Conservation (phyloP, 2,888 invertebrate species). For the Agrotis clavis region DNA sequence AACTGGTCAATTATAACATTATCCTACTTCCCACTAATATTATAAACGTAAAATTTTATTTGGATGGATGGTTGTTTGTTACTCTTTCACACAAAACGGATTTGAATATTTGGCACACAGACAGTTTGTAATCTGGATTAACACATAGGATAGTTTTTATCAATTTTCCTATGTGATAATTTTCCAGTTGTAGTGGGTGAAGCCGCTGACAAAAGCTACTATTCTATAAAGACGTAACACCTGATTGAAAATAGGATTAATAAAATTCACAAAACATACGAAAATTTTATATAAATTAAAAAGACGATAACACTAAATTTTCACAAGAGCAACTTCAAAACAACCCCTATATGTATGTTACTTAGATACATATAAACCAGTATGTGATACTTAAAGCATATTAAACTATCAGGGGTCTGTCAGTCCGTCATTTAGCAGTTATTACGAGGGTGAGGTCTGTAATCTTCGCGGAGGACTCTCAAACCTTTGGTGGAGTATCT, state of each 20-base stretch:
- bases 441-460: constrained; percentile 69
- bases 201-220: too few relatives aligned
- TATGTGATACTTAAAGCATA: constrained; percentile 58
- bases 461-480: constrained; percentile 38
- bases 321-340: background rate
- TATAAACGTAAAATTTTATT: too few relatives aligned
- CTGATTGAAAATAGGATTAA: background rate
- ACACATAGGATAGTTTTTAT: too few relatives aligned
- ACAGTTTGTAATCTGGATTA: too few relatives aligned
- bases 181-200: too few relatives aligned
- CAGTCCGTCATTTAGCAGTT: constrained; percentile 74
- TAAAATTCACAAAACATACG: background rate
- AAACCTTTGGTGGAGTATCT: constrained; percentile 8
- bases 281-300: too few relatives aligned
- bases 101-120: too few relatives aligned
- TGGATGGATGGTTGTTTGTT: too few relatives aligned
- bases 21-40: too few relatives aligned
- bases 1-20: too few relatives aligned
- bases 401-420: constrained; percentile 73
- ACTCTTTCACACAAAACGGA: too few relatives aligned
- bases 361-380: background rate
- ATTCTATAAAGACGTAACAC: background rate
- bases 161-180: too few relatives aligned
- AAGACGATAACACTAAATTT: background rate
- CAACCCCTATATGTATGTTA: background rate